Percentiles rank a stretch among this genome's conserved stretches.
Evolutionary conservation across 1,140 invertebrate genomes (phyloP).

Genomic region (Tetragnatha versicolor): DNA sequence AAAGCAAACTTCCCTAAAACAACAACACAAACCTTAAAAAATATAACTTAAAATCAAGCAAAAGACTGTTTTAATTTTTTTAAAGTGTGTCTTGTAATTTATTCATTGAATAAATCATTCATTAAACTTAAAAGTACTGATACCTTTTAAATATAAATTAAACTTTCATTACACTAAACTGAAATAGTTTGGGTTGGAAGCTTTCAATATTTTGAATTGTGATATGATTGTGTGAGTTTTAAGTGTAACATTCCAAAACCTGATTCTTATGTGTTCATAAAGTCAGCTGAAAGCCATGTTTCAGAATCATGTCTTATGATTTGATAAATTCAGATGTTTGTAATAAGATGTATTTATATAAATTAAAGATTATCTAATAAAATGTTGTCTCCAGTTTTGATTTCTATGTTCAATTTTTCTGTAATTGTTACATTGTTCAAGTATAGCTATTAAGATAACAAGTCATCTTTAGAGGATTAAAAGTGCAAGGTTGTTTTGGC

Average conservation of each 20-base stretch:
- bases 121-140: not conserved
- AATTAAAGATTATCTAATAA: conserved; percentile 33
- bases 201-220: conserved; percentile 9
- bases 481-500: too few species aligned
- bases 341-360: conserved; percentile 25
- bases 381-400: too few species aligned
- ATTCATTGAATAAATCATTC: not conserved
- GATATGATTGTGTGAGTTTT: conserved; percentile 2
- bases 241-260: conserved; percentile 18
- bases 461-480: too few species aligned
- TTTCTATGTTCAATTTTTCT: too few species aligned
- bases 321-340: conserved; percentile 14
- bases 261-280: not conserved
- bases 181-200: not conserved
- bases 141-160: conserved; percentile 3
- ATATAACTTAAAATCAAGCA: too few species aligned
- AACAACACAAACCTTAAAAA: too few species aligned
- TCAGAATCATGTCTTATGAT: not conserved
- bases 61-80: not conserved
- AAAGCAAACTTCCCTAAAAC: too few species aligned
- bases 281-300: not conserved
- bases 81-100: not conserved
- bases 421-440: too few species aligned
- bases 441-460: too few species aligned
- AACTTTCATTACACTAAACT: not conserved